Evolutionary conservation across 2,888 invertebrate genomes (phyloP), one percentile per base, ranked within the genome.

Genomic region (Tineola bisselliella): DNA sequence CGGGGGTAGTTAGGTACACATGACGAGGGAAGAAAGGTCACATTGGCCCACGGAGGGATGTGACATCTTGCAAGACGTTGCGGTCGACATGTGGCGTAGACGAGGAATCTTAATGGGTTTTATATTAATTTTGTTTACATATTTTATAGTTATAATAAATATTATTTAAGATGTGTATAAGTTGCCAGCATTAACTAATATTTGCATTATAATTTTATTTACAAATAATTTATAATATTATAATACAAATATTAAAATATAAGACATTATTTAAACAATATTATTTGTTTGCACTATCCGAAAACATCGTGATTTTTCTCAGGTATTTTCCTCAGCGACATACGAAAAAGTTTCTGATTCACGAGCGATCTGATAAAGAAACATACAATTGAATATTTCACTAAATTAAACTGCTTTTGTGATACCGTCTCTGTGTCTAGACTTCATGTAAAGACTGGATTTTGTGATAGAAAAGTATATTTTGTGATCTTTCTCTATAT

Each of bases 101-200:
- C 66, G 70, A 76, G 79, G 81, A 81, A 84, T 83, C 48, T 48
- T 48, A 48, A 48, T 48, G 48, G n/a, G 48, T 10, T 48, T 48
- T 48, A 48, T 48, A 48, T 15, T 48, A 48, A 48, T 48, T 13
- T 48, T 48, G 13, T 17, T 17, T 48, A 48, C n/a, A 17, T 48
- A 17, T 10, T 48, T 48, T 48, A 17, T 10, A 48, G 4, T 4
- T 5, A n/a, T 43, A 43, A 43, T 43, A 6, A 43, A 43, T n/a
- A 6, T n/a, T 6, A 25, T 2, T 4, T 4, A 25, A 25, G 25
- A 4, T 25, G 25, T 25, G 2, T 6, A 2, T 25, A 25, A 6
- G 25, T 25, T 25, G 25, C 4, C 6, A 25, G 25, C n/a, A n/a
- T n/a, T n/a, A n/a, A n/a, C n/a, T n/a, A n/a, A n/a, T n/a, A n/a